phyloP scores from a whole-genome alignment of 2,797 vertebrate genomes.

The Leptodactylus fallax region DNA sequence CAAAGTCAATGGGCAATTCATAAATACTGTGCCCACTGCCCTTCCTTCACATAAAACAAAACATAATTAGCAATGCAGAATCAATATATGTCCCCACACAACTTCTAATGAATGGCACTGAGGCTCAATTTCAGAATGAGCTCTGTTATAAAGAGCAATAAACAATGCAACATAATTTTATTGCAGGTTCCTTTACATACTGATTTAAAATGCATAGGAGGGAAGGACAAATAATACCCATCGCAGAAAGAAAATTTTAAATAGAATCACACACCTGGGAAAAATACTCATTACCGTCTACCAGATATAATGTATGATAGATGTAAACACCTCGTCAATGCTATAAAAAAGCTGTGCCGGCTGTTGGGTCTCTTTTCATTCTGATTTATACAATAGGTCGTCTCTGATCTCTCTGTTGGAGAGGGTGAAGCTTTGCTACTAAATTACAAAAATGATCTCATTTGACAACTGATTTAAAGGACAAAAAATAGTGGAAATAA shows the following conservation, averaged over 20 bases:
- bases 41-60: constrained; percentile 23
- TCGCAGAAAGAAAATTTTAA: constrained; percentile 14
- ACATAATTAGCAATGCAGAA: constrained; percentile 40
- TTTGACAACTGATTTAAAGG: constrained; percentile 65
- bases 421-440: constrained; percentile 61
- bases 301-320: constrained; percentile 36
- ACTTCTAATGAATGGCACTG: constrained; percentile 27
- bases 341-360: constrained; percentile 32
- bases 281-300: constrained; percentile 49
- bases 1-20: background rate
- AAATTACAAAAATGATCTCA: constrained; percentile 65
- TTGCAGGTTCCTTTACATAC: constrained; percentile 41
- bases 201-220: constrained; percentile 36
- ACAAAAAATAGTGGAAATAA: constrained; percentile 62
- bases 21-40: background rate
- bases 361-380: constrained; percentile 48
- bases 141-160: constrained; percentile 28
- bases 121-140: constrained; percentile 9
- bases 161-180: constrained; percentile 35
- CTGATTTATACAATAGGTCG: constrained; percentile 62
- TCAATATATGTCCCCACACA: constrained; percentile 19
- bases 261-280: constrained; percentile 44
- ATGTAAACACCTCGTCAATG: constrained; percentile 44
- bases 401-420: constrained; percentile 62
- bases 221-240: constrained; percentile 33